Evolutionary conservation across 2,888 invertebrate genomes (phyloP).

Genomic region (Ernsta delagoae): DNA sequence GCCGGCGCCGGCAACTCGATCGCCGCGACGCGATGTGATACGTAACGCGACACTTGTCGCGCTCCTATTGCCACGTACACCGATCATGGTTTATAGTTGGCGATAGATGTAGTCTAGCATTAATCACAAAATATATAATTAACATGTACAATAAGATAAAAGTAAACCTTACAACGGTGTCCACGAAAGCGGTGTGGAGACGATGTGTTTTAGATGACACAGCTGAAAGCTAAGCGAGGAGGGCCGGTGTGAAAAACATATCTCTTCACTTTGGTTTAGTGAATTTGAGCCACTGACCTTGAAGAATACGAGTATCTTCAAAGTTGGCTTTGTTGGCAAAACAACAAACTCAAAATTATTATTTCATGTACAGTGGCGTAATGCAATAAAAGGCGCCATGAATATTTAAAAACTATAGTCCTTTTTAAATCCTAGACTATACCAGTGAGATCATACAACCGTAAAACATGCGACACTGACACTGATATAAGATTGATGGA

Average conservation of each 20-base stretch:
- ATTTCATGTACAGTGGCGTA: too few species aligned
- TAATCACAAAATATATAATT: background rate
- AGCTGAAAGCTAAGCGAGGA: too few species aligned
- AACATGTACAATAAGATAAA: background rate
- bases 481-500: too few species aligned
- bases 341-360: too few species aligned
- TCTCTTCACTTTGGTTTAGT: too few species aligned
- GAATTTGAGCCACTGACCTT: too few species aligned
- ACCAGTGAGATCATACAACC: conserved; percentile 2
- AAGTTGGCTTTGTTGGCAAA: too few species aligned
- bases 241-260: too few species aligned
- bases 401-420: background rate
- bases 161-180: too few species aligned
- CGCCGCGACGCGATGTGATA: conserved; percentile 20
- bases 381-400: background rate
- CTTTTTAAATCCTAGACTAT: background rate
- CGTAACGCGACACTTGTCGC: conserved; percentile 31
- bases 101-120: background rate
- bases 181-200: too few species aligned
- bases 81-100: conserved; percentile 1
- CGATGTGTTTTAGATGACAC: too few species aligned
- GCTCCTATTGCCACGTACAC: conserved; percentile 14
- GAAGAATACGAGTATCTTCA: too few species aligned
- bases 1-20: background rate
- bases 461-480: background rate